Conservation (phyloP, 2,113 vertebrate genomes). For the Podiceps cristatus region DNA sequence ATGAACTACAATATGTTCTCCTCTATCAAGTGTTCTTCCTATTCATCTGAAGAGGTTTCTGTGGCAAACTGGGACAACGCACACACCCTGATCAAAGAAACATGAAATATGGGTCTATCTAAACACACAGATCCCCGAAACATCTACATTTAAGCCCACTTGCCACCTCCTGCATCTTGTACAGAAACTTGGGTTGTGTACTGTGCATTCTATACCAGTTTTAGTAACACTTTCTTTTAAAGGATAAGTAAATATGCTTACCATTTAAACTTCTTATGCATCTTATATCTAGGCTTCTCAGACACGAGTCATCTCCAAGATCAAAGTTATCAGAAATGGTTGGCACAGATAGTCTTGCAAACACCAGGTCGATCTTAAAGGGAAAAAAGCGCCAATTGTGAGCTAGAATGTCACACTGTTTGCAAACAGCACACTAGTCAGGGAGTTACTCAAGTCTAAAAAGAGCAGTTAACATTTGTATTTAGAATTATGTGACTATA, state of each 20-base stretch:
- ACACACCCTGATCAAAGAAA: not conserved
- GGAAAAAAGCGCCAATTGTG: not conserved
- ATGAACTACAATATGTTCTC: not conserved
- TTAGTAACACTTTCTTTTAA: not conserved
- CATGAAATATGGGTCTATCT: not conserved
- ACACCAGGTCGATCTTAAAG: constrained; percentile 93
- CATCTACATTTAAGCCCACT: not conserved
- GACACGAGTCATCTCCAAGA: constrained; percentile 89
- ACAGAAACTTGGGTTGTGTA: not conserved
- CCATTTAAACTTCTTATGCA: constrained; percentile 98
- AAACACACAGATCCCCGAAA: not conserved
- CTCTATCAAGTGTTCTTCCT: not conserved
- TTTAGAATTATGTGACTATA: not conserved
- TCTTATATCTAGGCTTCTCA: constrained; percentile 94
- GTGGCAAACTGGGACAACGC: not conserved
- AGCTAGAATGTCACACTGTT: not conserved
- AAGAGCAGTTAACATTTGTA: not conserved
- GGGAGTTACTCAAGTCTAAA: not conserved
- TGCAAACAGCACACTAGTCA: not conserved
- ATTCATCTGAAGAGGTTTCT: not conserved
- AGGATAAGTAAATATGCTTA: constrained; percentile 56
- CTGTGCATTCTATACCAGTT: not conserved
- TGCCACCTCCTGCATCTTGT: not conserved
- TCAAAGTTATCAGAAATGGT: constrained; percentile 94
- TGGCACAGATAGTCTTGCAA: constrained; percentile 90